These are phyloP conservation scores for Brachystomella parvula DNA, from an alignment of 1,140 invertebrate species.

Conservation along the genomic window DNA sequence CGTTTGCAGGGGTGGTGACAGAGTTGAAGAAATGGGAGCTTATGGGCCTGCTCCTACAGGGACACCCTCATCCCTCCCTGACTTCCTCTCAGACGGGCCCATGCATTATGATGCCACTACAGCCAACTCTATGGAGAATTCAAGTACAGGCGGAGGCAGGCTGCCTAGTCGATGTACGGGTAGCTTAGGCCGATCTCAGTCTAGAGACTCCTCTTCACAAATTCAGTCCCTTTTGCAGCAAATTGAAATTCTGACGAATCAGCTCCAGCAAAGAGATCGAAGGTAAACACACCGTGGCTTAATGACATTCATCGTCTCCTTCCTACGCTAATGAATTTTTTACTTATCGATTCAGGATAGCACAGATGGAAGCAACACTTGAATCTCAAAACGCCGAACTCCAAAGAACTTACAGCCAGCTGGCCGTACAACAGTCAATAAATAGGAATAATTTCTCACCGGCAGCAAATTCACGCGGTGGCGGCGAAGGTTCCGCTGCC, in stretches of 20 bases:
- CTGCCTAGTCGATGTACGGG: background rate
- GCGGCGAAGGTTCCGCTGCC: too few species aligned
- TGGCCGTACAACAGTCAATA: too few species aligned
- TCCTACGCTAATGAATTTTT: too few species aligned
- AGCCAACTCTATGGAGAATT: background rate
- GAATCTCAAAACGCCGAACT: too few species aligned
- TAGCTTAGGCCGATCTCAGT: background rate
- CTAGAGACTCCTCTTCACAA: background rate
- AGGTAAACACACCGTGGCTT: too few species aligned
- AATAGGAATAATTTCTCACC: too few species aligned
- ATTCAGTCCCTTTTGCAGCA: background rate
- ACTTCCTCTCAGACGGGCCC: slow-evolving; percentile 12
- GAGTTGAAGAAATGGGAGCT: background rate
- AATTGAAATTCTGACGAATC: background rate
- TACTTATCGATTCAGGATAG: too few species aligned
- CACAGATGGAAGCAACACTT: too few species aligned
- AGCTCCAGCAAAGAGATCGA: background rate
- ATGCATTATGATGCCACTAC: slow-evolving; percentile 11
- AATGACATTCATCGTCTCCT: too few species aligned
- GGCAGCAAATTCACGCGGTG: too few species aligned
- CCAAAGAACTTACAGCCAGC: too few species aligned
- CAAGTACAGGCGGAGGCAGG: too few species aligned
- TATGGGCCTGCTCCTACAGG: background rate
- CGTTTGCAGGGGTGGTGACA: background rate
- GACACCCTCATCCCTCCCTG: background rate